phyloP scores from a whole-genome alignment of 30 jellyfish, hydroid and myxozoan genomes.

The Euphysa ruthae region DNA sequence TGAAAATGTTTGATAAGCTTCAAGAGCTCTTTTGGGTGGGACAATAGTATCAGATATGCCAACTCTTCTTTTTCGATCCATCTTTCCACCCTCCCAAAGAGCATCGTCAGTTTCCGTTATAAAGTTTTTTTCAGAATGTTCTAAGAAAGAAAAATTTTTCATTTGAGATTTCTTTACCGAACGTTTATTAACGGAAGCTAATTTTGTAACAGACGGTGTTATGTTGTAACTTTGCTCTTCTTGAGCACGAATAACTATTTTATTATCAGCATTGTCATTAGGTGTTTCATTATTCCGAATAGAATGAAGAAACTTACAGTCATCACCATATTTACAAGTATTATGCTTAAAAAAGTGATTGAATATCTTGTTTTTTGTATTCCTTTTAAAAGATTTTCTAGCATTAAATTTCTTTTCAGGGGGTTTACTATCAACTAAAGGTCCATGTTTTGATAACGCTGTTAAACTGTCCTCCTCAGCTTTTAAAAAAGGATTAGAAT shows the following conservation, averaged over 20 bases:
- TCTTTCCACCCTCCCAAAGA: constrained; percentile 10
- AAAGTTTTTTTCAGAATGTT: neutral
- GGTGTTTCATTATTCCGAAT: neutral
- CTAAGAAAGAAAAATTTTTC: neutral
- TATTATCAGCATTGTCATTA: neutral
- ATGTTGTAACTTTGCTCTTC: no score
- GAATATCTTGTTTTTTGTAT: neutral
- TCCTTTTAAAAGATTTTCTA: neutral
- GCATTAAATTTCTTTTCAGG: neutral
- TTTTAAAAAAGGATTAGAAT: constrained; percentile 9
- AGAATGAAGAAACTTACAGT: constrained; percentile 19
- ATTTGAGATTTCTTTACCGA: neutral
- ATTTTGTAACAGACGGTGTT: neutral
- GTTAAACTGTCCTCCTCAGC: constrained; percentile 4
- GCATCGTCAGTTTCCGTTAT: constrained; percentile 7
- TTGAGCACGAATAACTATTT: neutral
- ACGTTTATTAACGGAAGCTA: neutral
- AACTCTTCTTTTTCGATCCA: neutral
- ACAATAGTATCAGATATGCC: constrained; percentile 15
- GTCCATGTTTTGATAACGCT: constrained; percentile 14
- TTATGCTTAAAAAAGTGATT: constrained; percentile 8
- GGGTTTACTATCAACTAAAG: neutral
- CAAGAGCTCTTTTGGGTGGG: constrained; percentile 19
- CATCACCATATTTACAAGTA: constrained; percentile 14
- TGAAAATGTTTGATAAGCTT: constrained; percentile 17